Percentiles rank a stretch among this genome's conserved stretches.
phyloP scores from a whole-genome alignment of 1,140 invertebrate genomes.

The Drosophila orena region DNA sequence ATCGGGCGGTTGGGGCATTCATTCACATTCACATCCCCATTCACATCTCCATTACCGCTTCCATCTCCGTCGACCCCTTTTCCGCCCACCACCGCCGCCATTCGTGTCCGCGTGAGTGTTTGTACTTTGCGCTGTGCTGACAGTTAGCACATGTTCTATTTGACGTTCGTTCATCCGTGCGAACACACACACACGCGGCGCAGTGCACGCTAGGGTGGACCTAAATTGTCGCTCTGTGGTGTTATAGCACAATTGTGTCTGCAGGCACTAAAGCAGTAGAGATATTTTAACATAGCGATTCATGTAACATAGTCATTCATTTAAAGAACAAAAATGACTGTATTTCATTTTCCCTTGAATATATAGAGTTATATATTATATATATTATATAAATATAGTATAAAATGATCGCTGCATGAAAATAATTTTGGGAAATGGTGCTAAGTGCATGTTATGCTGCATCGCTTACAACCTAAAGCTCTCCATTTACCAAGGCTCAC shows the following conservation, averaged over 20 bases:
- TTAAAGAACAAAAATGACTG: no score
- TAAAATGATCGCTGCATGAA: no score
- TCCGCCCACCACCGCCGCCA: conserved; percentile 1
- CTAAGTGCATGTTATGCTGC: neutral
- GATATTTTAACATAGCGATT: no score
- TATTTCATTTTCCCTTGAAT: no score
- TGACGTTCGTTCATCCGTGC: conserved; percentile 80
- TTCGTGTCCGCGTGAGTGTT: conserved; percentile 68
- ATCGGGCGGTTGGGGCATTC: neutral
- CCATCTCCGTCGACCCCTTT: neutral
- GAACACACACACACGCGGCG: conserved; percentile 40
- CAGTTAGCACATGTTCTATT: conserved; percentile 82
- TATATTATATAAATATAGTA: no score
- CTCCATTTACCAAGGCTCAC: neutral
- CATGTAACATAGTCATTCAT: no score
- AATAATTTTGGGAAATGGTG: no score
- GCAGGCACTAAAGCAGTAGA: no score
- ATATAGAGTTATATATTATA: no score
- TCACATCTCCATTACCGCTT: neutral
- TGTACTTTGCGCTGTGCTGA: conserved; percentile 76
- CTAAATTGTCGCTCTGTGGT: neutral
- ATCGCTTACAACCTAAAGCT: neutral
- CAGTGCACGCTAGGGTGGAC: conserved; percentile 21
- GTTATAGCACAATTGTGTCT: no score
- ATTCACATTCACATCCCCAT: conserved; percentile 2